phyloP scores from a whole-genome alignment of 30 jellyfish, hydroid and myxozoan species.

The Rhopilema esculentum region DNA sequence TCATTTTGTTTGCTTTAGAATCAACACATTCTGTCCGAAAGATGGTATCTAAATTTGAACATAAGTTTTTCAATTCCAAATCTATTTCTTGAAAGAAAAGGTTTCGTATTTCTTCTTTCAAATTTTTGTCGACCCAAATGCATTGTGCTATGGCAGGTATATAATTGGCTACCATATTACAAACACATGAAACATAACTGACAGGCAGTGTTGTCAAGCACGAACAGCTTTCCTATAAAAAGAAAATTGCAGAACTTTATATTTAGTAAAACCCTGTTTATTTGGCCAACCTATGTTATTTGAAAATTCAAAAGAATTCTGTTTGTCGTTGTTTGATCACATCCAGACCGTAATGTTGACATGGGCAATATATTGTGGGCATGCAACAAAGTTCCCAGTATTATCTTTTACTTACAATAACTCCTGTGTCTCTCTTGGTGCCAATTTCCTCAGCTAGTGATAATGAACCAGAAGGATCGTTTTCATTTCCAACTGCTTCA shows the following conservation, averaged over 20 bases:
- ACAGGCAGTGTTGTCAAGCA: conserved; percentile 12
- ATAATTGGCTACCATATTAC: conserved; percentile 8
- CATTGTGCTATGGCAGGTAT: conserved; percentile 19
- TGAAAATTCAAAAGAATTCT: neutral
- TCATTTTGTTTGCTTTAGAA: conserved; percentile 1
- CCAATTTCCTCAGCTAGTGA: neutral
- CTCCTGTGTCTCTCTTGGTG: neutral
- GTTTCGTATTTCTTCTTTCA: conserved; percentile 19
- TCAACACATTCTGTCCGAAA: conserved; percentile 9
- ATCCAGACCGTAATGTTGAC: neutral
- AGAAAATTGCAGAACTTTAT: neutral
- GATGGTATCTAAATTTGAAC: conserved; percentile 6
- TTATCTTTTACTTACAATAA: neutral
- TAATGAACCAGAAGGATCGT: neutral
- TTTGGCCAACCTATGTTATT: neutral
- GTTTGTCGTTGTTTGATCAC: neutral
- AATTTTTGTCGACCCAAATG: conserved; percentile 18
- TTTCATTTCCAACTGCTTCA: neutral
- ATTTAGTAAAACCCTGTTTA: neutral
- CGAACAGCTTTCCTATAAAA: conserved; percentile 15
- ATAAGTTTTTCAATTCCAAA: conserved; percentile 18
- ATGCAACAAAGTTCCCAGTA: neutral
- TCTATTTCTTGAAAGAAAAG: conserved; percentile 16
- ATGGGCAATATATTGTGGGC: neutral
- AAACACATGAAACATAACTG: conserved; percentile 1